A percentile compares a stretch with the other conserved stretches of the same genome.
phyloP scores from a whole-genome alignment of 2,113 vertebrate genomes.

The Cebus imitator region DNA sequence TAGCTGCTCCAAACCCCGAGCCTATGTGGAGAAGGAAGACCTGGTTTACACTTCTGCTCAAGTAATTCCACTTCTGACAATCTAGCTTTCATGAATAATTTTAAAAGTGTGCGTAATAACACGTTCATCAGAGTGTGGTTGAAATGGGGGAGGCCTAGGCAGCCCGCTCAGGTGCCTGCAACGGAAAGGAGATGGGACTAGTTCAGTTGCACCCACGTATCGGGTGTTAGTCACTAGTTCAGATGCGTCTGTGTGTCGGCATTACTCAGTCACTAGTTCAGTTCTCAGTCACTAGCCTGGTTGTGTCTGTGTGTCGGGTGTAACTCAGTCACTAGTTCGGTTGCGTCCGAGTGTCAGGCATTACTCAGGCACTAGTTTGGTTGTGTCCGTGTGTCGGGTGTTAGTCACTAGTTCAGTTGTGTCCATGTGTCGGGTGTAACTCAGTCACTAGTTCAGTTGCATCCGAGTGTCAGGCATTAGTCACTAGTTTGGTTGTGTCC shows the following conservation, averaged over 20 bases:
- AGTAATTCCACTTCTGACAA: no score
- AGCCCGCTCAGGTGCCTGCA: no score
- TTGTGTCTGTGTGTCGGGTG: fast-evolving
- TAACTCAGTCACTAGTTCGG: not conserved
- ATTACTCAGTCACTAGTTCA: not conserved
- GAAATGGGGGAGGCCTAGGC: not conserved
- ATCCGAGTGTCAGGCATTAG: fast-evolving
- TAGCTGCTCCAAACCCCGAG: conserved; percentile 95
- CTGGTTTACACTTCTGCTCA: not conserved
- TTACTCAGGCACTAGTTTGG: not conserved
- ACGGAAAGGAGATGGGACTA: not conserved
- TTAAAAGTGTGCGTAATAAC: not conserved
- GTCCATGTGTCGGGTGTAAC: fast-evolving
- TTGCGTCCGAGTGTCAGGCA: no score
- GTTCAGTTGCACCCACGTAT: fast-evolving
- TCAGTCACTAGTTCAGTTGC: no score
- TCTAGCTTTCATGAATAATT: not conserved
- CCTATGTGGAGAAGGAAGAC: conserved; percentile 79
- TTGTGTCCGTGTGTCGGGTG: fast-evolving
- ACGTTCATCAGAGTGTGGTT: not conserved
- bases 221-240: not conserved
- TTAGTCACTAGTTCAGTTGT: no score
- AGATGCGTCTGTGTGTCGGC: no score
- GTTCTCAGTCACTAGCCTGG: not conserved
- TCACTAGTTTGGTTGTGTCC: no score